A percentile compares a stretch with the other conserved stretches of the same genome.
These are phyloP conservation scores for Cepphus grylle DNA, from an alignment of 2,113 vertebrate species.

Conservation along the genomic window DNA sequence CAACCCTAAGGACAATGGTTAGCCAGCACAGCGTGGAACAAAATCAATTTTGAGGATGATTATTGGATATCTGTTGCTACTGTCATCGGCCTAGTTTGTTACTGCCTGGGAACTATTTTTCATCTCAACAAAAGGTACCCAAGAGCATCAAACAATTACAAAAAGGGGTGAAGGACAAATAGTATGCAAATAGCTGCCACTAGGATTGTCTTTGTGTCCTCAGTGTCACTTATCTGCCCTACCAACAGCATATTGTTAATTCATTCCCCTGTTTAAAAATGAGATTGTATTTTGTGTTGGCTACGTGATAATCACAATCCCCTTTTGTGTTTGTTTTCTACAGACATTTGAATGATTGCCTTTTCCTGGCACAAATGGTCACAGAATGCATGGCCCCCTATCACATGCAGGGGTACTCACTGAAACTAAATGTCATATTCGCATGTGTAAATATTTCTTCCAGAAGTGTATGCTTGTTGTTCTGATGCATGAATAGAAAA, in stretches of 20 bases:
- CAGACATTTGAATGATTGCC: constrained; percentile 5
- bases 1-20: constrained; percentile 3
- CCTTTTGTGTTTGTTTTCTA: constrained; percentile 6
- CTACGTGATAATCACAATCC: background rate
- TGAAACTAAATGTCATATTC: background rate
- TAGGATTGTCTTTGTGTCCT: background rate
- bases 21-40: background rate
- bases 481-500: background rate
- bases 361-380: constrained; percentile 16
- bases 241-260: constrained; percentile 27
- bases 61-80: constrained; percentile 19
- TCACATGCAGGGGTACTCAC: background rate
- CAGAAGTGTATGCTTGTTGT: background rate
- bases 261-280: constrained; percentile 23
- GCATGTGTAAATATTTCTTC: background rate
- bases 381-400: background rate
- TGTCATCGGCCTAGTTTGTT: constrained; percentile 5
- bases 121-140: background rate
- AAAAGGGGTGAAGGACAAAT: background rate
- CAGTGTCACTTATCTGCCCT: background rate
- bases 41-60: background rate
- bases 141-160: background rate
- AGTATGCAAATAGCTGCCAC: background rate
- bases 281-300: background rate
- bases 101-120: constrained; percentile 32